phyloP scores from a whole-genome alignment of 1,140 invertebrate genomes.

The Hirudo medicinalis region DNA sequence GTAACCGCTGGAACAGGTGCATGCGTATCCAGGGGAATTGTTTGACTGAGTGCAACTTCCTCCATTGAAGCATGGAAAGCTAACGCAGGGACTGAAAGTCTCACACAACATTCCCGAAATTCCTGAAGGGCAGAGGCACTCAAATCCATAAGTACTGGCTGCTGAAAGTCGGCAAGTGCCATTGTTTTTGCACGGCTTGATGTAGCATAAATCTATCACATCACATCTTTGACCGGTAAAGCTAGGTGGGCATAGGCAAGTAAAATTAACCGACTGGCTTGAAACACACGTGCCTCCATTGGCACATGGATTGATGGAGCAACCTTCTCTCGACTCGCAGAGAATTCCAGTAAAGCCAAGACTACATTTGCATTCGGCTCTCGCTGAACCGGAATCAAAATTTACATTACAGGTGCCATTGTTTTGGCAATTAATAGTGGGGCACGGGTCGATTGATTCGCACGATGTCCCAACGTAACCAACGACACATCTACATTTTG shows the following conservation, averaged over 20 bases:
- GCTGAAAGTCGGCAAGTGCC: conserved; percentile 14
- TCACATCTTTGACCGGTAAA: conserved; percentile 19
- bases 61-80: conserved; percentile 24
- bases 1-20: conserved; percentile 4
- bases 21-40: background rate
- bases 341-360: conserved; percentile 12
- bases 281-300: conserved; percentile 43
- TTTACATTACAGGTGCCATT: conserved; percentile 26
- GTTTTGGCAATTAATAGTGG: conserved; percentile 26
- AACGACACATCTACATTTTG: conserved; percentile 21
- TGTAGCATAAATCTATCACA: conserved; percentile 15
- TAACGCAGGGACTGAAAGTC: conserved; percentile 14
- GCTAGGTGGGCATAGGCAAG: conserved; percentile 18
- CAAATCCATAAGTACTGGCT: conserved; percentile 36
- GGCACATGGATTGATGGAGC: conserved; percentile 22
- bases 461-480: conserved; percentile 22
- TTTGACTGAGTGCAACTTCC: conserved; percentile 16
- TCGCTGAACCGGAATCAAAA: background rate
- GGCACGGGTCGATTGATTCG: conserved; percentile 31
- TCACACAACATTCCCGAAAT: conserved; percentile 20
- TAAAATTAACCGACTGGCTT: conserved; percentile 48
- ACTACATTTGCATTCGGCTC: conserved; percentile 18
- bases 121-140: conserved; percentile 24
- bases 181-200: conserved; percentile 14
- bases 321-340: conserved; percentile 10